Base-by-base conservation (phyloP, 2,113 vertebrate species). In the Tichodroma muraria region DNA sequence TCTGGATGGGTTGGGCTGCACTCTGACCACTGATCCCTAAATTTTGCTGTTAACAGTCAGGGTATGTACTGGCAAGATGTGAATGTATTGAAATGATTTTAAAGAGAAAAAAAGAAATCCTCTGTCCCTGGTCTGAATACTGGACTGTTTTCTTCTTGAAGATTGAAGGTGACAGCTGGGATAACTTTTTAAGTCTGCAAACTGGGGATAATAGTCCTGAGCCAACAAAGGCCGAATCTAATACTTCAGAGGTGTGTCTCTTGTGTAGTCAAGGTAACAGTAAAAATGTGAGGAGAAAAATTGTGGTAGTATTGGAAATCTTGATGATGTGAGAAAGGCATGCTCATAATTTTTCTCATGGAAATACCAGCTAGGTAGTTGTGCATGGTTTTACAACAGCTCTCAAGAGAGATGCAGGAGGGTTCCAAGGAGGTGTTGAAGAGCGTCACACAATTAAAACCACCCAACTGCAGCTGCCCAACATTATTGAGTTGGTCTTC, bases 291-390 rank as follows among this genome's bases (percentile, higher is more conserved):
- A 73, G 59, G 50, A 38, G 61, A 65, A 47, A 27, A 88, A 45
- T 4, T 31, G 40, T 33, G 45, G 33, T 12, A 25, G 11, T 50
- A 22, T 4, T 42, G 37, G 40, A 25, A 78, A 35, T 30, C 4
- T 44, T 78, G 16, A 3, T 45, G 4, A n/a, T 3, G 6, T 42
- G 35, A 47, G 47, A 54, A 45, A 33, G 30, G 4, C 4, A 10
- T 11, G 35, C 44, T 64, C 35, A 8, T 57, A 8, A 4, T 52
- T 65, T 38, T 27, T 61, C 15, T 85, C 13, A 4, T 45, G 19
- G n/a, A 45, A 57, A 21, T 30, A 9, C 0, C 52, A 23, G 31
- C 38, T 16, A 0, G 20, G 1, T 21, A 6, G 28, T 18, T 65
- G 23, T 59, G 54, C 19, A 9, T 20, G 9, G 2, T 60, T 76